Evolutionary conservation across 2,797 vertebrate genomes (phyloP).

Genomic region (Argya squamiceps): DNA sequence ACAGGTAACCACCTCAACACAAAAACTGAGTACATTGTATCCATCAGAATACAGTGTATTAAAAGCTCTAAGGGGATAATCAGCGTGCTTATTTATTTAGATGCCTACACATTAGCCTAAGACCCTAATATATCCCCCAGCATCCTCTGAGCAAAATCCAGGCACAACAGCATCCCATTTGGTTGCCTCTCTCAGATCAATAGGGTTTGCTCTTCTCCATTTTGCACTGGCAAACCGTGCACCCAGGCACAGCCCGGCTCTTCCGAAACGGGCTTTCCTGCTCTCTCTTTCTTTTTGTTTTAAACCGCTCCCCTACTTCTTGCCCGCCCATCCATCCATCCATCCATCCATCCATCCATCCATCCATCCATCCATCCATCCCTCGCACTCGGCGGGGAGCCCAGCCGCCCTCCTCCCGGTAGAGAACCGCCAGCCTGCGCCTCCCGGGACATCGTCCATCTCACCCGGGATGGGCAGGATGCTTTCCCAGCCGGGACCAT

Average conservation of each 20-base stretch:
- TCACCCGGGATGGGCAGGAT: neutral
- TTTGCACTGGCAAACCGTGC: neutral
- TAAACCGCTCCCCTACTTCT: neutral
- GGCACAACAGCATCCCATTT: neutral
- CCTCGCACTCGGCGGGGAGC: neutral
- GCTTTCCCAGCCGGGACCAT: neutral
- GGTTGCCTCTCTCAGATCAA: neutral
- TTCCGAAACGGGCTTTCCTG: neutral
- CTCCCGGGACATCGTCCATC: neutral
- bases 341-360: neutral
- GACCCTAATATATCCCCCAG: neutral
- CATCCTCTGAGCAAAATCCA: neutral
- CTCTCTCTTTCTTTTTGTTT: neutral
- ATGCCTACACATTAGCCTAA: neutral
- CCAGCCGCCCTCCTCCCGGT: neutral
- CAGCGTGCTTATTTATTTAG: neutral
- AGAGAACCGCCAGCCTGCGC: neutral
- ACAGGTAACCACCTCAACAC: neutral
- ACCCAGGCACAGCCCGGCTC: neutral
- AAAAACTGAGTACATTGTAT: neutral
- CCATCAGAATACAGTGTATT: neutral
- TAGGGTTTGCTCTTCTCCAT: conserved; percentile 42
- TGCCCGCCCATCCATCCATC: fast-evolving
- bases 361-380: neutral
- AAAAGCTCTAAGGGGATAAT: neutral